These are phyloP conservation scores for Cirrhinus molitorella DNA, from an alignment of 2,797 vertebrate genomes.

Conservation along the genomic window DNA sequence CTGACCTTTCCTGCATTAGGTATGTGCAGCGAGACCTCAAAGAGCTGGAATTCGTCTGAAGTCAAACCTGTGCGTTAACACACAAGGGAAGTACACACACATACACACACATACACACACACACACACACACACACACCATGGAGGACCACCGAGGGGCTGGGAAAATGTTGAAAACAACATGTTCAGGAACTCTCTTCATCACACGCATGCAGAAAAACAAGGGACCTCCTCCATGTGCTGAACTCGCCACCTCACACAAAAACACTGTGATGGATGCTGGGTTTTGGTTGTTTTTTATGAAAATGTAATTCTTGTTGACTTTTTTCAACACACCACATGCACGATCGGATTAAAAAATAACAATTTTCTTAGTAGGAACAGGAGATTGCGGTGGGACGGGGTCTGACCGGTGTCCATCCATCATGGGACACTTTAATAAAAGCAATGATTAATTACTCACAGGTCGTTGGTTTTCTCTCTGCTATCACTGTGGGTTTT, in stretches of 20 bases:
- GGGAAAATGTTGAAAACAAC: constrained; percentile 46
- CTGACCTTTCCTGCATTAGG: constrained; percentile 74
- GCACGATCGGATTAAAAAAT: neutral
- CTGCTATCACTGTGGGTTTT: constrained; percentile 27
- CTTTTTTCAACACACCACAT: neutral
- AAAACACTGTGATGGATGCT: neutral
- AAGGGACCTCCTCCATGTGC: constrained; percentile 14
- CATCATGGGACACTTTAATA: constrained; percentile 56
- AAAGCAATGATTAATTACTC: constrained; percentile 53
- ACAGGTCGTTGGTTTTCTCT: constrained; percentile 35
- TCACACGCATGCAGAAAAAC: constrained; percentile 27
- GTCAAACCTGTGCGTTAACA: constrained; percentile 61
- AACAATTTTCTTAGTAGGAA: constrained; percentile 12
- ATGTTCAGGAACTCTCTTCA: constrained; percentile 34
- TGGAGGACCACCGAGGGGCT: constrained; percentile 48
- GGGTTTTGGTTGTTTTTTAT: neutral
- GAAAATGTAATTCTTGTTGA: neutral
- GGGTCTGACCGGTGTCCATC: constrained; percentile 1
- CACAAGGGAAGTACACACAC: constrained; percentile 44
- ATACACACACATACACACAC: no score
- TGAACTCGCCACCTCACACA: constrained; percentile 16
- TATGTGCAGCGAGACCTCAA: constrained; percentile 65
- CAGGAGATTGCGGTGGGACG: neutral
- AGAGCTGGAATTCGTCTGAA: constrained; percentile 69
- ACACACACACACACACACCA: constrained; percentile 44